Conservation (phyloP, 2,888 invertebrate genomes). For the Yponomeuta plumbellus region DNA sequence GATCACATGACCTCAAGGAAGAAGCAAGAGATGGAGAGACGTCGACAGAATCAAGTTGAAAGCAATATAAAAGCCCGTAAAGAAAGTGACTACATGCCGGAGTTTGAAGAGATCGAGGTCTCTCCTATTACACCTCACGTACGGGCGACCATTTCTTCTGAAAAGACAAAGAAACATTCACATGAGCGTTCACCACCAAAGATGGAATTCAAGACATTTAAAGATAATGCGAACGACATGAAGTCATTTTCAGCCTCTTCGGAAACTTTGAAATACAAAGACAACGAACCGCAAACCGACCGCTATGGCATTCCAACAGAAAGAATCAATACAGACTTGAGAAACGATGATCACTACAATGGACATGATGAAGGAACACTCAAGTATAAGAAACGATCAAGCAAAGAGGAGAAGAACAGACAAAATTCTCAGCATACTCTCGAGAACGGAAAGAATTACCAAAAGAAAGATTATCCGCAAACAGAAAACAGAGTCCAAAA, state of each 20-base stretch:
- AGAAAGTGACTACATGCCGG: slow-evolving; percentile 67
- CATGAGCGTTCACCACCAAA: slow-evolving; percentile 62
- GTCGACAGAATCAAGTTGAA: slow-evolving; percentile 59
- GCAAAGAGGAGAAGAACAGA: slow-evolving; percentile 59
- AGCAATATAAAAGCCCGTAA: slow-evolving; percentile 61
- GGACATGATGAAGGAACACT: slow-evolving; percentile 67
- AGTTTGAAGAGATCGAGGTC: slow-evolving; percentile 71
- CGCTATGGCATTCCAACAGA: slow-evolving; percentile 66
- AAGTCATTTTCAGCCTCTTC: slow-evolving; percentile 72
- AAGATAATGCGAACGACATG: slow-evolving; percentile 68
- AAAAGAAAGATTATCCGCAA: slow-evolving; percentile 59
- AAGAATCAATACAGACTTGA: slow-evolving; percentile 54
- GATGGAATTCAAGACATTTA: slow-evolving; percentile 73
- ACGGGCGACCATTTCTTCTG: slow-evolving; percentile 59
- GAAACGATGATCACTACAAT: slow-evolving; percentile 55
- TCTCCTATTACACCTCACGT: slow-evolving; percentile 69
- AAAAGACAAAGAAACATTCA: slow-evolving; percentile 58
- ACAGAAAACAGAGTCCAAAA: slow-evolving; percentile 55
- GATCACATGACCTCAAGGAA: slow-evolving; percentile 80
- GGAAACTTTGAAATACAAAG: slow-evolving; percentile 69
- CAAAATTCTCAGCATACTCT: slow-evolving; percentile 39
- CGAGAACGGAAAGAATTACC: slow-evolving; percentile 48
- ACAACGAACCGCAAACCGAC: slow-evolving; percentile 57
- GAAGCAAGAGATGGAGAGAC: slow-evolving; percentile 63
- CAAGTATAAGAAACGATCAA: slow-evolving; percentile 63